phyloP scores from a whole-genome alignment of 1,140 invertebrate species.

The Chrysomallon squamiferum region DNA sequence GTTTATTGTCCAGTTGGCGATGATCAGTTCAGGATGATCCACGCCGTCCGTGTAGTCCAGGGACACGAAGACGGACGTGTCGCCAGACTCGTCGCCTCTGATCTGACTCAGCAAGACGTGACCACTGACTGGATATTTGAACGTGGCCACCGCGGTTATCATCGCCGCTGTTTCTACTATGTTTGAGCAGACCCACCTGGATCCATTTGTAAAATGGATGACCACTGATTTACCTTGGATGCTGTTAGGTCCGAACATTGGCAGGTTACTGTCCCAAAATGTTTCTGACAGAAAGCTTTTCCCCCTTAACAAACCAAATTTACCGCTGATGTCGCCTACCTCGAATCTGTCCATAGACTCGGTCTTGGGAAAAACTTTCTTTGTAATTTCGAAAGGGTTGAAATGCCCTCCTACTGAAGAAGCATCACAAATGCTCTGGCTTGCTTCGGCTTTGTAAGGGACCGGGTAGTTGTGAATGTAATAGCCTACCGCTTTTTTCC shows the following conservation, averaged over 20 bases:
- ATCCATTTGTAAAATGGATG: slow-evolving; percentile 68
- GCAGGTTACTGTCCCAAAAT: slow-evolving; percentile 86
- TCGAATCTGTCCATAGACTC: slow-evolving; percentile 81
- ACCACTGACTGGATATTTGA: slow-evolving; percentile 85
- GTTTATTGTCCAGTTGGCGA: slow-evolving; percentile 76
- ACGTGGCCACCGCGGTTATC: slow-evolving; percentile 64
- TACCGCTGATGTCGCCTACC: slow-evolving; percentile 90
- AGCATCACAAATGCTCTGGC: slow-evolving; percentile 79
- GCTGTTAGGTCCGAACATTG: slow-evolving; percentile 80
- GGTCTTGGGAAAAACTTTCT: slow-evolving; percentile 41
- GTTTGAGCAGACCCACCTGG: slow-evolving; percentile 67
- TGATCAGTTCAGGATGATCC: slow-evolving; percentile 72
- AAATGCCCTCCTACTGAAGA: slow-evolving; percentile 74
- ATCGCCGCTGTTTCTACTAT: slow-evolving; percentile 52
- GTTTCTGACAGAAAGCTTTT: slow-evolving; percentile 67
- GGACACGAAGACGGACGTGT: slow-evolving; percentile 74
- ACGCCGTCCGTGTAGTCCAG: slow-evolving; percentile 88
- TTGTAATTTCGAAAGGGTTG: slow-evolving; percentile 66
- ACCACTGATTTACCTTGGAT: slow-evolving; percentile 85
- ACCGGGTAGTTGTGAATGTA: slow-evolving; percentile 68
- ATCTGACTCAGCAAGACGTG: slow-evolving; percentile 85
- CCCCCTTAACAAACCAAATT: slow-evolving; percentile 73
- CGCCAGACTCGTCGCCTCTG: slow-evolving; percentile 77
- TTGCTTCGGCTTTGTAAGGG: slow-evolving; percentile 69
- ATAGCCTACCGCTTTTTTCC: slow-evolving; percentile 64